Evolutionary conservation across 2,888 invertebrate species (phyloP), one percentile per base, ranked within the genome.

Genomic region (Pelosia muscerda): DNA sequence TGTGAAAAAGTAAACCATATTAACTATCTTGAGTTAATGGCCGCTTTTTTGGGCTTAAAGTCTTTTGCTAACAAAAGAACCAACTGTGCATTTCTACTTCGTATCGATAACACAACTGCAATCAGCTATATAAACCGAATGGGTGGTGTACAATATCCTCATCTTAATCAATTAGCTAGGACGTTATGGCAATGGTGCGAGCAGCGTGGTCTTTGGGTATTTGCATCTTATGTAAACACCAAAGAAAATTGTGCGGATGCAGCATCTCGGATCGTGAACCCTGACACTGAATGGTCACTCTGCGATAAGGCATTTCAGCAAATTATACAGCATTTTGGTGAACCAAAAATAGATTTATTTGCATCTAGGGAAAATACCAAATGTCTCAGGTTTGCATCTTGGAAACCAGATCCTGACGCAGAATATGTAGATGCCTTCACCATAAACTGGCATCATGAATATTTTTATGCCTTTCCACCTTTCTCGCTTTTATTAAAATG

Each of bases 401-500:
- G 58, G 58, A 34, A 34, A 22, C 31, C n/a, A 6, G 58, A 58
- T 10, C 58, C 58, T 1, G 58, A 58, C 22, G 34, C 58, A 2
- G 9, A 4, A 9, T 22, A 5, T 5, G 9, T 58, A 22, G 58
- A 58, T 10, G 58, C 58, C 10, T 58, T 58, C 13, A 58, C 58
- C 1, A 22, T 58, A 13, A 34, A 11, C 22, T 58, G 34, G 58
- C 9, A 1, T 9, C 5, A 2, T 13, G 2, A 34, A 0, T 58
- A 11, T 22, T 55, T 34, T 22, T 58, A 58, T 5, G 58, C 58
- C 11, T 58, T 58, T 22, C 58, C 34, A 3, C 34, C 58, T 5
- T 58, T 58, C 15, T 76, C 8, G 0, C 49, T 42, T 6, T 3
- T 42, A 6, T 38, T 22, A 56, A 23, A 19, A 42, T 57, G 64